Evolutionary conservation across 2,797 vertebrate genomes (phyloP), one percentile per base, ranked within the genome.

Genomic region (Gymnothorax javanicus): DNA sequence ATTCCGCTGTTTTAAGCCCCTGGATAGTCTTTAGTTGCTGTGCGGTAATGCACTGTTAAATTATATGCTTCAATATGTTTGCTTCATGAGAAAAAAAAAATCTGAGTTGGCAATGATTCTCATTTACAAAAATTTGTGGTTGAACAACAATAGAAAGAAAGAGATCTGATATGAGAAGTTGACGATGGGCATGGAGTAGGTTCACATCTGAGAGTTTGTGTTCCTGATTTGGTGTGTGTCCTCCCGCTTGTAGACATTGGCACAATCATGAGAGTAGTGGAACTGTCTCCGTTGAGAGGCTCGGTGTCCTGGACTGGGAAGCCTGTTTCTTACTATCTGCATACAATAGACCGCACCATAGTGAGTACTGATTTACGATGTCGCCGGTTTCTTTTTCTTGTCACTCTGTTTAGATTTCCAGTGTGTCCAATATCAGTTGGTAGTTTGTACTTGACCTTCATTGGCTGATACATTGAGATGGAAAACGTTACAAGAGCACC

Each of bases 251-350:
- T 92, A 99, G 99, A 99, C 93, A 99, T 99, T 88, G 99, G 98
- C 97, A 99, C 99, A 94, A 99, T 99, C 95, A 99, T 99, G 99
- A 97, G 98, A 86, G 99, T 99, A 79, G 98, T 99, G 92, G 99
- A 99, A 92, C 96, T 99, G 69, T 99, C 98, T 43, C 99, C 99
- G 84, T 95, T 99, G 90, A 98, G 98, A 90, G 99, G 99, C 86
- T 99, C 99, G 0, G 99, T 99, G 91, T 99, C 98, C 0, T 99
- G 99, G 99, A 99, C 99, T 50, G 99, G 99, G 92, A 99, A 99
- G 91, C 98, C 99, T 62, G 98, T 99, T 90, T 99, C 98, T 91
- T 99, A 99, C 96, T 99, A 99, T 96, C 96, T 99, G 92, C 99
- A 99, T 94, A 99, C 98, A 84, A 99, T 99, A 89, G 98, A 99